A percentile compares a stretch with the other conserved stretches of the same genome.
Conservation (phyloP, 2,797 vertebrate species). For the Acanthurus tractus region DNA sequence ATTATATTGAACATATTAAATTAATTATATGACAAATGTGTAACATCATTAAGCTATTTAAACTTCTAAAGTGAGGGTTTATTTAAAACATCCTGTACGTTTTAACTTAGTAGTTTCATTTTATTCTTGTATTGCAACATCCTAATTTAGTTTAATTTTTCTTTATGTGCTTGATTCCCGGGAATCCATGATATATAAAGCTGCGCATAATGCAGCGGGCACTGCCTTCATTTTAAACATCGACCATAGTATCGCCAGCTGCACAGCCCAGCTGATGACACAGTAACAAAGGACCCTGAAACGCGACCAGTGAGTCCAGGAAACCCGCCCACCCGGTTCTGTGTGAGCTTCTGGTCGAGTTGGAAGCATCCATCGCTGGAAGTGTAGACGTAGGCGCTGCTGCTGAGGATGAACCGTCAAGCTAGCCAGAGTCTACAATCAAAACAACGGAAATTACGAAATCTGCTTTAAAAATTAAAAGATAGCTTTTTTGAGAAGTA, state of each 20-base stretch:
- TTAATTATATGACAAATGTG: not conserved
- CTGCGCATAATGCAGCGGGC: constrained; percentile 3
- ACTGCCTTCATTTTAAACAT: not conserved
- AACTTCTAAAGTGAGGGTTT: not conserved
- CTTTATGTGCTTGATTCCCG: not conserved
- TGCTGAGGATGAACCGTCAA: constrained; percentile 50
- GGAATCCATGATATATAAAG: not conserved
- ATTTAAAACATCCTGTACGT: not conserved
- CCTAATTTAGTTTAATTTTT: not conserved
- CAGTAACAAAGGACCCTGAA: constrained; percentile 50
- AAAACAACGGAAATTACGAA: constrained; percentile 25
- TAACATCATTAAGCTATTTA: not conserved
- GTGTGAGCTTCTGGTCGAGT: constrained; percentile 66
- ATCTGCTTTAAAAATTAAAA: constrained; percentile 47
- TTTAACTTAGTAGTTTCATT: not conserved
- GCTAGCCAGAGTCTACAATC: not conserved
- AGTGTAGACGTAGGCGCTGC: constrained; percentile 78
- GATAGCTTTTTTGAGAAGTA: not conserved
- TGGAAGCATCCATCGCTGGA: constrained; percentile 75
- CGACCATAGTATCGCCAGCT: not conserved
- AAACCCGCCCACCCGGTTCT: constrained; percentile 77
- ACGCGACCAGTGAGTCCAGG: constrained; percentile 67
- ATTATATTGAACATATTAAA: not conserved
- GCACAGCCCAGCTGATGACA: constrained; percentile 35
- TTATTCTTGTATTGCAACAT: not conserved